phyloP scores from a whole-genome alignment of 2,113 vertebrate genomes.

The Limnothrissa miodon region DNA sequence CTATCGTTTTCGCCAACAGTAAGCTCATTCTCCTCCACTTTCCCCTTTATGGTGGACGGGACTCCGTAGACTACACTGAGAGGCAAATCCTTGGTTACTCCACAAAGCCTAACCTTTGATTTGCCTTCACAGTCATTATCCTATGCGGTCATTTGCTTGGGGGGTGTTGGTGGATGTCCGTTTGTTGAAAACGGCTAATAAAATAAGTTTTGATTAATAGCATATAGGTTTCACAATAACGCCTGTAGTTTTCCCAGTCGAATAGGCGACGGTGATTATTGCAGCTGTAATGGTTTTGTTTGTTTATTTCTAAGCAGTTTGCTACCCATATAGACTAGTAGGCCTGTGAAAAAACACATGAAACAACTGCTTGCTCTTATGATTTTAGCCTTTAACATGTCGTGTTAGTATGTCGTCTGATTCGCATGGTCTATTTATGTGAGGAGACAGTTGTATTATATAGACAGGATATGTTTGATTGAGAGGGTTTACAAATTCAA shows the following conservation, averaged over 20 bases:
- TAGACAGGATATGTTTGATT: not conserved
- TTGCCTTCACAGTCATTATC: not conserved
- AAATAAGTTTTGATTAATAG: not conserved
- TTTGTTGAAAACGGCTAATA: not conserved
- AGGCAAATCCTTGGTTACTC: not conserved
- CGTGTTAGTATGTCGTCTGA: not conserved
- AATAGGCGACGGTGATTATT: not conserved
- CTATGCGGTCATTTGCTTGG: not conserved
- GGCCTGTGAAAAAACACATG: too few species aligned
- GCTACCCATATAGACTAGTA: not conserved
- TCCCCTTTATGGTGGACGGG: not conserved
- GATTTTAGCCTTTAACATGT: not conserved
- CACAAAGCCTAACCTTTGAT: constrained; percentile 1
- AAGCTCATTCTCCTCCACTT: not conserved
- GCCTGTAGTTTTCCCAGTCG: not conserved
- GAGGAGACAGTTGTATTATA: not conserved
- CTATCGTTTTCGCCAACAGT: not conserved
- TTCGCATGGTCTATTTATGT: not conserved
- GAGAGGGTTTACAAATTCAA: constrained; percentile 6
- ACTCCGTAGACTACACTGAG: not conserved
- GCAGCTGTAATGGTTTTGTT: not conserved
- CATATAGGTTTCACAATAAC: not conserved
- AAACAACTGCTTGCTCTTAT: not conserved
- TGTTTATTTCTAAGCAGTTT: not conserved
- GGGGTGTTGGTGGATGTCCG: not conserved